Evolutionary conservation across 2,888 invertebrate genomes (phyloP), one percentile per base, ranked within the genome.

Genomic region (Trachelus troglodyta): DNA sequence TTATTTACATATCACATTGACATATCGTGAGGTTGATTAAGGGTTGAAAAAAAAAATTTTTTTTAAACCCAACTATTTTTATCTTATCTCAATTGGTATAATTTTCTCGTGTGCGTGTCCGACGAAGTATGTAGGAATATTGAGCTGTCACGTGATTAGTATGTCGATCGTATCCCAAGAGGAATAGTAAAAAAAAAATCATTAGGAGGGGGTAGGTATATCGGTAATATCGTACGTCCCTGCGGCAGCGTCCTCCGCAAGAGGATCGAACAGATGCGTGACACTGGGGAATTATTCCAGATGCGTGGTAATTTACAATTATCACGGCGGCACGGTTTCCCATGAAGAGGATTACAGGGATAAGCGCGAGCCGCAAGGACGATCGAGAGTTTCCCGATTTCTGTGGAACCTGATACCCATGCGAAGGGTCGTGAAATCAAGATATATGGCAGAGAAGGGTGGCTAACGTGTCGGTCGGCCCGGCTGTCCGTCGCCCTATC

Each of bases 391-490:
- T 91, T 91, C 90, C 91, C 90, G 90, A 91, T 91, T 91, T 90
- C 86, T 87, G 90, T 87, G 90, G 86, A 91, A 90, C 90, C 88
- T 86, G 91, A 91, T 91, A 91, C 87, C 87, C 89, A 87, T 89
- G 90, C 88, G 89, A 88, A 89, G 91, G 90, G 90, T 90, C 90
- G 87, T 89, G 86, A 88, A 91, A 91, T 91, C 90, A 90, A 91
- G 91, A 91, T 91, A 90, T 90, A 91, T 91, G 86, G 87, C 82
- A 82, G 84, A 73, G 76, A 79, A 79, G 81, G 83, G 83, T 80
- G 80, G 76, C 76, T 74, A 76, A 79, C 68, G 79, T 75, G 76
- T 77, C 74, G 35, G 75, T 35, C 37, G 40, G 40, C 23, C 40
- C 23, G 40, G 40, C 40, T 56, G 40, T 56, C 40, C 40, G 40